Base-by-base conservation (phyloP, 2,888 invertebrate genomes). In the Aromia moschata region DNA sequence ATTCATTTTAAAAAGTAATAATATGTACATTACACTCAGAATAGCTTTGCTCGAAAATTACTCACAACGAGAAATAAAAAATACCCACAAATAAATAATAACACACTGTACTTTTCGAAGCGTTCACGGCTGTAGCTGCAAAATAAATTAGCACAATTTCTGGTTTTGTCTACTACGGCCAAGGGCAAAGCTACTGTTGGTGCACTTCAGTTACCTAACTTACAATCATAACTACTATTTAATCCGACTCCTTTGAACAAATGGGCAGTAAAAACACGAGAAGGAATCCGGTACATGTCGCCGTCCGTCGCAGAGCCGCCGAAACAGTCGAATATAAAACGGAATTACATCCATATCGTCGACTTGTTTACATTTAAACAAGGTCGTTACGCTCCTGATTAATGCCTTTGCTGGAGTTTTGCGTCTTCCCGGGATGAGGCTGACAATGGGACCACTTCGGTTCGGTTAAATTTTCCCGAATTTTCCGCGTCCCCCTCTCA, bases 301-400 rank as follows among this genome's bases (percentile, higher is more conserved):
- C 20, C 16, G 12, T 37, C n/a, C 37, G 37, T 37, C 37, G 20
- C 49, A 60, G 47, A 47, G 56, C 25, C 9, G 38, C 43, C 36
- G 40, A 16, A 47, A 56, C 55, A 58, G 54, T 41, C 61, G 60
- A 60, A 66, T 58, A 63, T 63, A 62, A 67, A 67, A 61, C 58
- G 56, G 54, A 64, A 62, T 65, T 60, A 59, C 60, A 60, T 64
- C 58, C 60, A 67, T 59, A 64, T 64, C 57, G 64, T 61, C 54
- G 57, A 56, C 61, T 63, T 67, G 67, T 65, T 63, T 67, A 65
- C 63, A 63, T 63, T 63, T 63, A 58, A 60, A 60, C 60, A 61
- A 53, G 56, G 56, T 56, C 57, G 56, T 54, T 37, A 56, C 62
- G 47, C 38, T 45, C 46, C 55, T 65, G 67, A 65, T 67, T 67